Base-by-base conservation (phyloP, 2,113 vertebrate genomes). In the Nibea coibor region DNA sequence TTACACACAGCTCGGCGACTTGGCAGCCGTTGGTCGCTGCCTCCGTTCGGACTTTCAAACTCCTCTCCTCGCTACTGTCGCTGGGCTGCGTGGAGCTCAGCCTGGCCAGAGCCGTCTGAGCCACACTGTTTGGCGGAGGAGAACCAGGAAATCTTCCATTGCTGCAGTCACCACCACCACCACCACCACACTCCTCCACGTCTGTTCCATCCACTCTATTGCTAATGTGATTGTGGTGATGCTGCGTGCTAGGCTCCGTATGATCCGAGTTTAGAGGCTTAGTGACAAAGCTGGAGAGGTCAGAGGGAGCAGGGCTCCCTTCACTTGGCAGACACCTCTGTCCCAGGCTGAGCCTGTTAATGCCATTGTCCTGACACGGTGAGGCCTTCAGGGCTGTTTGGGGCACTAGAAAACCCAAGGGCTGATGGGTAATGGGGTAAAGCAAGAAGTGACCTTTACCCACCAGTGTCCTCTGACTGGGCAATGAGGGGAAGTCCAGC, bases 391-490 rank as follows among this genome's bases (percentile, higher is more conserved):
- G 92, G 48, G 97, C 96, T 26, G 97, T 94, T 90, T 98, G 97
- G 82, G 96, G 97, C 83, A 99, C 97, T 51, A 99, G 88, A 93
- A 99, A 99, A 75, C 97, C 97, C 3, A 98, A 92, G 3, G 97
- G 97, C 92, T 99, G 93, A 87, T 94, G 97, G 51, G 97, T 97
- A 89, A 99, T 97, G 70, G 97, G 97, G 85, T 98, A 99, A 74
- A 99, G 96, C 80, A 98, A 82, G 90, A 98, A 98, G 90, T 97
- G 97, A 71, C 97, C 97, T 91, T 98, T 98, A 63, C 97, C 97
- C 81, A 98, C 93, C 82, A 98, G 95, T 73, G 97, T 95, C 92
- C 97, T 93, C 59, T 96, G 95, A 50, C 93, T 91, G 76, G 95
- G 92, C 86, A 96, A 86, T 9, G 94, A 90, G 3, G 97, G 87